Percentiles rank a stretch among this genome's conserved stretches.
Conservation (phyloP, 1,140 invertebrate genomes). For the Ruditapes philippinarum region DNA sequence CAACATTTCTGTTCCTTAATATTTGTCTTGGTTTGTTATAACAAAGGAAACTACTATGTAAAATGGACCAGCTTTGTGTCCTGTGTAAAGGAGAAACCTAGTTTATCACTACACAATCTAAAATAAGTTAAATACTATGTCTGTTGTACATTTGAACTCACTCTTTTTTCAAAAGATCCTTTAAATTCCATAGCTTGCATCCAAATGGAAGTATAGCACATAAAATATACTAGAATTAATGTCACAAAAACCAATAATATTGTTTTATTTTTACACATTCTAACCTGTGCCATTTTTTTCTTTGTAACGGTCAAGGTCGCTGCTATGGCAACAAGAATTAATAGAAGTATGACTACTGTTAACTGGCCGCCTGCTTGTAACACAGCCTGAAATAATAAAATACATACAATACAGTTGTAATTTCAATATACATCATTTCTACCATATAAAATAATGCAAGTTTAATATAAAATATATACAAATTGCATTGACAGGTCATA, state of each 20-base stretch:
- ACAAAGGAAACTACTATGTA: too few relatives aligned
- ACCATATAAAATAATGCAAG: too few relatives aligned
- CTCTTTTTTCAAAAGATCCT: conserved; percentile 79
- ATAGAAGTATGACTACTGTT: conserved; percentile 64
- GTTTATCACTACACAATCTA: background rate
- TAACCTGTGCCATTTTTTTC: conserved; percentile 70
- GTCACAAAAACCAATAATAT: conserved; percentile 80
- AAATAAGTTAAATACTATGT: background rate
- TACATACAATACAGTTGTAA: too few relatives aligned
- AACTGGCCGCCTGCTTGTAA: conserved; percentile 69
- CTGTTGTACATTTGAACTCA: conserved; percentile 67
- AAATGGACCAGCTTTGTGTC: too few relatives aligned
- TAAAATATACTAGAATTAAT: conserved; percentile 81
- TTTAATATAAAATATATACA: too few relatives aligned
- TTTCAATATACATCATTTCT: background rate
- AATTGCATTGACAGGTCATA: too few relatives aligned
- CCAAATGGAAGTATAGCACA: conserved; percentile 82
- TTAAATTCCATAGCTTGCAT: conserved; percentile 82
- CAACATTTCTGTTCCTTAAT: too few relatives aligned
- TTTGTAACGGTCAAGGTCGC: conserved; percentile 69
- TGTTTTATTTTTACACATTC: conserved; percentile 79
- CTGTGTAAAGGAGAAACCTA: too few relatives aligned
- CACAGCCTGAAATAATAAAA: conserved; percentile 24
- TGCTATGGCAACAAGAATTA: conserved; percentile 73
- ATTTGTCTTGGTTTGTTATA: too few relatives aligned